Base-by-base conservation (phyloP, 2,888 invertebrate genomes). In the Thera britannica region DNA sequence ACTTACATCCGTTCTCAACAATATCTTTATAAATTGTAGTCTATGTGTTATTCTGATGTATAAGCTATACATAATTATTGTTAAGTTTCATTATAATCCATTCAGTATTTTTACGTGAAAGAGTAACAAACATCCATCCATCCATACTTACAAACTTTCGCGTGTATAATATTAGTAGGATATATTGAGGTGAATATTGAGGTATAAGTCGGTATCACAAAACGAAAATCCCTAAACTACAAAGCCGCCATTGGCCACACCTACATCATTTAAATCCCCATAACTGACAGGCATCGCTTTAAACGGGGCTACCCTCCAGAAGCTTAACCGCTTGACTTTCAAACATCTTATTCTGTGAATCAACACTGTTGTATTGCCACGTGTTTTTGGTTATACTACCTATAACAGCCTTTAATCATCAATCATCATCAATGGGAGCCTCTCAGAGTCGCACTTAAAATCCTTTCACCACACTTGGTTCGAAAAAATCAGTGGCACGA, bases 191-290 rank as follows among this genome's bases (percentile, higher is more conserved):
- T 46, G 2, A 9, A 9, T 46, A 46, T 46, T 46, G 44, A 9
- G 44, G 44, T 46, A 9, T 9, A 9, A 46, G 44, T 46, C 44
- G 11, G 35, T 34, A 7, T 35, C 7, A 54, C n/a, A 54, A 44
- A 23, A 44, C 52, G 58, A 58, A 52, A 58, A 55, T 6, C 38
- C 34, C 36, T 38, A 46, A 46, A 6, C 58, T 36, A 63, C 58
- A 54, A 67, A 60, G 59, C 56, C 8, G 44, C 35, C 54, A 7
- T 57, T 61, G n/a, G 44, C 35, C 54, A 7, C 60, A 65, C 68
- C 68, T 65, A 41, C 68, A 61, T 68, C 68, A 68, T 61, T 44
- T 57, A 58, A 64, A 65, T 57, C 64, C 63, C 49, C 51, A 7
- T 44, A 49, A 36, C 57, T 61, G 68, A 58, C 68, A 60, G 58